These are phyloP conservation scores for Schizotus pectinicornis DNA, from an alignment of 2,888 invertebrate species.

Conservation along the genomic window DNA sequence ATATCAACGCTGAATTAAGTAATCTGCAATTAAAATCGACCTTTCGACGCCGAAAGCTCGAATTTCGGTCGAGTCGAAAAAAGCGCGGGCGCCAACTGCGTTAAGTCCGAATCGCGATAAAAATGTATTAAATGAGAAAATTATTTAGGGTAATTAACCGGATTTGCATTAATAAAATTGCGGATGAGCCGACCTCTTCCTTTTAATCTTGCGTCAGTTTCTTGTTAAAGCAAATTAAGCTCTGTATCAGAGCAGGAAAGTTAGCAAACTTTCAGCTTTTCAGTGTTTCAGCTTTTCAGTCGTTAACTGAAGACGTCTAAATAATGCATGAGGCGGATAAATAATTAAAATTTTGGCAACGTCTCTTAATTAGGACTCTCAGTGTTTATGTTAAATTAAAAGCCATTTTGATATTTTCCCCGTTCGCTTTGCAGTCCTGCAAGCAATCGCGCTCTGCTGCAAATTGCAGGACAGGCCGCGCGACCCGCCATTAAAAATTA, in stretches of 20 bases:
- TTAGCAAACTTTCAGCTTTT: slow-evolving; percentile 27
- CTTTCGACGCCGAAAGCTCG: too few relatives aligned
- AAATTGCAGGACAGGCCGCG: too few relatives aligned
- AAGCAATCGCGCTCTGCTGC: too few relatives aligned
- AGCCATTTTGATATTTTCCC: slow-evolving; percentile 23
- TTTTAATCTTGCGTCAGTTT: slow-evolving; percentile 27
- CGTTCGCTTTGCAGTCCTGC: slow-evolving; percentile 1
- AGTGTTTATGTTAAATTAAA: slow-evolving; percentile 27
- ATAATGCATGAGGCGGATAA: slow-evolving; percentile 29
- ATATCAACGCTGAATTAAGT: background rate
- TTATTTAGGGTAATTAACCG: background rate
- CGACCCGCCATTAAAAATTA: too few relatives aligned
- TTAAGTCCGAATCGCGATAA: background rate
- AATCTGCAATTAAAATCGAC: background rate
- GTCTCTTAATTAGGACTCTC: slow-evolving; percentile 21
- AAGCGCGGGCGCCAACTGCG: too few relatives aligned
- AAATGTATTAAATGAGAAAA: background rate
- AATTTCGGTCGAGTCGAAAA: too few relatives aligned
- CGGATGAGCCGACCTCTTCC: slow-evolving; percentile 21
- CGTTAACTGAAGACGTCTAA: slow-evolving; percentile 28
- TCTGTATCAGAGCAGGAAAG: slow-evolving; percentile 29
- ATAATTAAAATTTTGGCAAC: slow-evolving; percentile 28
- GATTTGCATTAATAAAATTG: slow-evolving; percentile 2
- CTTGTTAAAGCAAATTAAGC: slow-evolving; percentile 30
- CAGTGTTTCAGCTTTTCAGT: slow-evolving; percentile 28